Evolutionary conservation across 2,888 invertebrate genomes (phyloP).

Genomic region (Diarsia rubi): DNA sequence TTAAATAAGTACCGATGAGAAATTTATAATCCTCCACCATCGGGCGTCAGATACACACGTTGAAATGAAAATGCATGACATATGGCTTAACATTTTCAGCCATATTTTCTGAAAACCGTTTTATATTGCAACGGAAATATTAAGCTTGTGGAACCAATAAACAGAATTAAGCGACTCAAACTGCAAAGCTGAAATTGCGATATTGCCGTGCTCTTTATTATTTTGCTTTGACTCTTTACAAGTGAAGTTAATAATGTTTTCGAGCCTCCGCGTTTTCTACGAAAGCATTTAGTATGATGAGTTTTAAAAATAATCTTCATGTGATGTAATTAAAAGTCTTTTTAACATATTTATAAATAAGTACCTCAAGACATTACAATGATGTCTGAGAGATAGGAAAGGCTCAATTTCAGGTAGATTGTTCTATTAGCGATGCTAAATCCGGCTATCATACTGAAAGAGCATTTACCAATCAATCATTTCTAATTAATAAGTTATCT

Average conservation of each 20-base stretch:
- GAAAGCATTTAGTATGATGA: background rate
- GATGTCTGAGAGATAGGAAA: background rate
- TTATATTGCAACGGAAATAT: slow-evolving; percentile 21
- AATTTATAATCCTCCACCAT: slow-evolving; percentile 16
- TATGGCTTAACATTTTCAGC: background rate
- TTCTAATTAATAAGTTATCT: background rate
- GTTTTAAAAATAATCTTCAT: background rate
- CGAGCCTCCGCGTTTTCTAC: background rate
- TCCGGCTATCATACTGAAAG: background rate
- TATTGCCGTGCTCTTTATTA: slow-evolving; percentile 21
- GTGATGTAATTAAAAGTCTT: no score
- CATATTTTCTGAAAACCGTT: slow-evolving; percentile 13
- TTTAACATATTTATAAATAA: background rate
- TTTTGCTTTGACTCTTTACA: slow-evolving; percentile 1
- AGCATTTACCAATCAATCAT: background rate
- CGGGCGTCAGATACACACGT: slow-evolving; percentile 19
- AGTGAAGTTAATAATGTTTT: background rate
- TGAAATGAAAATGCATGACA: slow-evolving; percentile 41
- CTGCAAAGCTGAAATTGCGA: background rate
- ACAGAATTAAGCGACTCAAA: slow-evolving; percentile 10
- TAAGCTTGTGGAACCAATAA: slow-evolving; percentile 21
- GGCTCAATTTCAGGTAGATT: background rate
- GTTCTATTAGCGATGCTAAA: background rate
- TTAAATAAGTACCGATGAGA: slow-evolving; percentile 28
- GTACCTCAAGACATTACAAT: background rate